phyloP scores from a whole-genome alignment of 2,113 vertebrate species.

The Pygoscelis adeliae region DNA sequence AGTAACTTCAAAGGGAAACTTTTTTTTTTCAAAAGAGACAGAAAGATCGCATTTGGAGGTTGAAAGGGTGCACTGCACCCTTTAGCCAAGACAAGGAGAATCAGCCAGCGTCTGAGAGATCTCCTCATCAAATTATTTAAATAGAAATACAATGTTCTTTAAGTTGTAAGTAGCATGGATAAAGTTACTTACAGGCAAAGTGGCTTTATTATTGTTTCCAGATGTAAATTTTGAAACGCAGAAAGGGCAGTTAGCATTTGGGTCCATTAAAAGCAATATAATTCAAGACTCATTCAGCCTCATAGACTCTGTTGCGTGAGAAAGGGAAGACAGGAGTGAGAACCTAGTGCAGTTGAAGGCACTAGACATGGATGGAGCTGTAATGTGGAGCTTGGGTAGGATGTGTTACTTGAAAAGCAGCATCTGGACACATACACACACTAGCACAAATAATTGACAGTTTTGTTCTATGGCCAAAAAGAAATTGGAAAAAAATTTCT shows the following conservation, averaged over 20 bases:
- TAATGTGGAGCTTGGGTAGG: not conserved
- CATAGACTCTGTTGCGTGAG: not conserved
- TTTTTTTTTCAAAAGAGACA: not conserved
- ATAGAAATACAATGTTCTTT: constrained; percentile 20
- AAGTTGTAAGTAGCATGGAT: constrained; percentile 37
- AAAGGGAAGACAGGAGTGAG: not conserved
- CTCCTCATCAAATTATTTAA: not conserved
- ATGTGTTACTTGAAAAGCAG: constrained; percentile 30
- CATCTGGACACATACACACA: not conserved
- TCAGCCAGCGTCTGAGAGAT: not conserved
- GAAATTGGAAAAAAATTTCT: not conserved
- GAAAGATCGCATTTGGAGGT: not conserved
- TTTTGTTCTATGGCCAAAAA: not conserved
- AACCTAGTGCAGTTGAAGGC: not conserved
- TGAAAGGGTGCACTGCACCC: not conserved
- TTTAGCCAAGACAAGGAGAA: not conserved
- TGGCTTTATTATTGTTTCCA: constrained; percentile 51
- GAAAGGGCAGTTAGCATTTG: constrained; percentile 4
- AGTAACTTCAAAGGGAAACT: not conserved
- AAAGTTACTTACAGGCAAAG: constrained; percentile 32
- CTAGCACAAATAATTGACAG: not conserved
- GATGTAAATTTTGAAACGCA: constrained; percentile 22
- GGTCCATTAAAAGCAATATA: not conserved
- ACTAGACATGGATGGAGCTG: not conserved
- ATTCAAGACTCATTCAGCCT: not conserved